Conservation (phyloP, 2,797 vertebrate species). For the Notolabrus celidotus region DNA sequence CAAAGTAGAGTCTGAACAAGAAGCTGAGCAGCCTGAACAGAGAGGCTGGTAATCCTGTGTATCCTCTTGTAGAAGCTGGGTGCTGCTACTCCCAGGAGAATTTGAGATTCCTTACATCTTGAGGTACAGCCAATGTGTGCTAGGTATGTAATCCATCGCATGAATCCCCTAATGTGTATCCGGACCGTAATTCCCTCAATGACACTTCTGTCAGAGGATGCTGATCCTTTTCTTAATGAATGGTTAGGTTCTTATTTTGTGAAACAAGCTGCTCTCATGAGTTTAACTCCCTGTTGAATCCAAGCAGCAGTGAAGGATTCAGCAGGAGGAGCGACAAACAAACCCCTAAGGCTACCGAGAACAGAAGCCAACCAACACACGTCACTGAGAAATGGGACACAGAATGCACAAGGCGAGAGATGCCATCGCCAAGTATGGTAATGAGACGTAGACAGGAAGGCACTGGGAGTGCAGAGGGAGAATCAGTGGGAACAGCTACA, state of each 20-base stretch:
- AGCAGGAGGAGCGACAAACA: slow-evolving; percentile 48
- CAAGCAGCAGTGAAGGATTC: slow-evolving; percentile 39
- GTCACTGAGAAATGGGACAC: slow-evolving; percentile 40
- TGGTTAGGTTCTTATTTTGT: slow-evolving; percentile 27
- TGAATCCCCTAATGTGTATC: slow-evolving; percentile 14
- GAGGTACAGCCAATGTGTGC: slow-evolving; percentile 24
- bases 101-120: slow-evolving; percentile 27
- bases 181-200: slow-evolving; percentile 38
- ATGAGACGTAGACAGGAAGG: slow-evolving; percentile 32
- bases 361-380: slow-evolving; percentile 49
- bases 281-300: slow-evolving; percentile 39
- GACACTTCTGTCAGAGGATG: slow-evolving; percentile 19
- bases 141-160: slow-evolving; percentile 40
- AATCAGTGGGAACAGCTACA: slow-evolving; percentile 5
- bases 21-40: slow-evolving; percentile 36
- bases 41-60: slow-evolving; percentile 41
- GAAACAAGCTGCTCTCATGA: slow-evolving; percentile 27
- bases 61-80: slow-evolving; percentile 9
- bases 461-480: slow-evolving; percentile 5
- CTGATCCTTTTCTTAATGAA: slow-evolving; percentile 37
- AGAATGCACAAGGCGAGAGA: slow-evolving; percentile 43
- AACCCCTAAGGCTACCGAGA: slow-evolving; percentile 38
- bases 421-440: slow-evolving; percentile 52
- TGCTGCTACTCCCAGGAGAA: slow-evolving; percentile 23
- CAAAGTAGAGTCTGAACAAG: slow-evolving; percentile 22